These are phyloP conservation scores for Corythaeola cristata DNA, from an alignment of 2,113 vertebrate species.

Conservation along the genomic window DNA sequence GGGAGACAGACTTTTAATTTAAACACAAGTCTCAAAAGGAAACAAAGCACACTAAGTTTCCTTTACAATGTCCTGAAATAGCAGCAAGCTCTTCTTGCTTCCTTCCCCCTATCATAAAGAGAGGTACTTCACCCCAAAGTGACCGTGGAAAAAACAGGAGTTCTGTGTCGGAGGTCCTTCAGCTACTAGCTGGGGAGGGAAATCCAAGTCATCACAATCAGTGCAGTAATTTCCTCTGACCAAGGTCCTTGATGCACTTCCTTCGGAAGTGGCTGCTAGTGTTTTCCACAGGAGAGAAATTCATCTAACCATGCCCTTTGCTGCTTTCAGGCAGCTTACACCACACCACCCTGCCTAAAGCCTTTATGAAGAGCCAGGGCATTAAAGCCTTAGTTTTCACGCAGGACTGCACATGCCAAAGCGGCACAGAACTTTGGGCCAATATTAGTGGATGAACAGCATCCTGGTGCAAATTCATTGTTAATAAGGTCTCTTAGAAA, in stretches of 20 bases:
- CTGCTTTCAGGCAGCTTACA: neutral
- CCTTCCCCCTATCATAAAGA: neutral
- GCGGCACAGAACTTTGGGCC: neutral
- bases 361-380: neutral
- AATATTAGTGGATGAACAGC: neutral
- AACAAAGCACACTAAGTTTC: neutral
- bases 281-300: neutral
- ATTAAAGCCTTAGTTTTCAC: neutral
- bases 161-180: neutral
- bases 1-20: neutral
- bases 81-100: neutral
- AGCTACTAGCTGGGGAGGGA: neutral
- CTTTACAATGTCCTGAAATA: neutral
- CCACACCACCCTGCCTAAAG: neutral
- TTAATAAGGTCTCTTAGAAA: neutral
- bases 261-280: neutral
- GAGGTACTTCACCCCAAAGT: neutral
- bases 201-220: neutral
- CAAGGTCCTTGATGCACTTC: neutral
- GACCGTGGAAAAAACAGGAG: neutral
- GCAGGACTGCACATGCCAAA: neutral
- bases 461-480: neutral
- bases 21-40: slow-evolving; percentile 13
- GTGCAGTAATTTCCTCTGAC: neutral
- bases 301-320: neutral